A percentile compares a stretch with the other conserved stretches of the same genome.
Evolutionary conservation across 2,113 vertebrate species (phyloP).

Genomic region (Eclectus roratus): DNA sequence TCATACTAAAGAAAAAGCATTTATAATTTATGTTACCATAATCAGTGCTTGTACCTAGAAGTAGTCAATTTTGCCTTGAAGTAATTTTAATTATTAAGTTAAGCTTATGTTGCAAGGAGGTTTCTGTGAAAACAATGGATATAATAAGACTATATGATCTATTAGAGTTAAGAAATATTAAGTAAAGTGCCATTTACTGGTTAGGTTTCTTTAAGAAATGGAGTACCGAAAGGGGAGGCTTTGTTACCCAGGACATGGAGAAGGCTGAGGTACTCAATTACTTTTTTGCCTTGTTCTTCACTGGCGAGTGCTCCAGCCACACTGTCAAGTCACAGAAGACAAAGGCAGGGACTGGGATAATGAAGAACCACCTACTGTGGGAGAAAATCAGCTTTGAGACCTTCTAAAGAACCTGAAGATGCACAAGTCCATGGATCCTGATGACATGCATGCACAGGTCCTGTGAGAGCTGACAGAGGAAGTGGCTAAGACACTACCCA

Average conservation of each 20-base stretch:
- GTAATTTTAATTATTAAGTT: slow-evolving; percentile 68
- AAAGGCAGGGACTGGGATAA: not conserved
- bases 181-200: not conserved
- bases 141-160: slow-evolving; percentile 36
- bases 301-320: not conserved
- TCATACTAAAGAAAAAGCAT: slow-evolving; percentile 52
- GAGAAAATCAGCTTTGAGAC: not conserved
- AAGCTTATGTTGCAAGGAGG: slow-evolving; percentile 15
- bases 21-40: slow-evolving; percentile 75
- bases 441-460: not conserved
- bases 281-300: not conserved
- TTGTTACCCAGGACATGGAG: not conserved
- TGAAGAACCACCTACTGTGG: not conserved
- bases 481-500: not conserved
- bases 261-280: not conserved
- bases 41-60: slow-evolving; percentile 68
- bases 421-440: not conserved
- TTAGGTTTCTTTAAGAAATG: not conserved
- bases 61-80: slow-evolving; percentile 71
- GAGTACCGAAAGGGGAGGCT: not conserved
- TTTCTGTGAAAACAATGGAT: slow-evolving; percentile 50
- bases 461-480: not conserved
- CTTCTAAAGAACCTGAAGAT: not conserved
- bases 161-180: not conserved
- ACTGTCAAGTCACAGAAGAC: not conserved